Percentiles rank a stretch among this genome's conserved stretches.
Conservation (phyloP, 1,140 invertebrate genomes). For the Drosophila melanica region DNA sequence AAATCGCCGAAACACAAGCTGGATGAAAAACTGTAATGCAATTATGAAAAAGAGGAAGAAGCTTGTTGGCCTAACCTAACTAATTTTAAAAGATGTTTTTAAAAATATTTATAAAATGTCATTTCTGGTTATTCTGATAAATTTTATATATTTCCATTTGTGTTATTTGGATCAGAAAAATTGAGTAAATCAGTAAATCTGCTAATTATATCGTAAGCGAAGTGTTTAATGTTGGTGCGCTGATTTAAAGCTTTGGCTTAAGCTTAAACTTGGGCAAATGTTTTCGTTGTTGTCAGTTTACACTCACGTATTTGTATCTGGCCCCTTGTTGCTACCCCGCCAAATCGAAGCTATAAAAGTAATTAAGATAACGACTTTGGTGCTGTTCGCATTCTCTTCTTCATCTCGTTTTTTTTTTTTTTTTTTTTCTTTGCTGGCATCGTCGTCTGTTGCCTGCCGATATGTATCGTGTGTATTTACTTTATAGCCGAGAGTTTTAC, state of each 20-base stretch:
- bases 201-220: no score
- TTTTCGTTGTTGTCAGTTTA: constrained; percentile 23
- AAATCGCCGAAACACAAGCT: no score
- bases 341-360: constrained; percentile 81
- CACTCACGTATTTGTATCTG: constrained; percentile 20
- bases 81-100: no score
- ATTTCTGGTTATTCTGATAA: no score
- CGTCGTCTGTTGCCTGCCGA: constrained; percentile 36
- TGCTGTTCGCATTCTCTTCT: constrained; percentile 51
- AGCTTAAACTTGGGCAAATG: constrained; percentile 4
- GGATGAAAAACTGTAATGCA: no score
- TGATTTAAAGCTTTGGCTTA: constrained; percentile 31
- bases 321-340: constrained; percentile 11
- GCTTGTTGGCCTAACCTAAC: no score
- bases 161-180: background rate
- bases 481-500: constrained; percentile 77
- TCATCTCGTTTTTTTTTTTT: constrained; percentile 1
- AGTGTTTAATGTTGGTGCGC: background rate
- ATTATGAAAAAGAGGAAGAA: no score
- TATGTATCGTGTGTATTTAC: constrained; percentile 74
- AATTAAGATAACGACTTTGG: constrained; percentile 82
- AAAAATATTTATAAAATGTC: no score
- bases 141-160: no score
- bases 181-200: no score
- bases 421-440: background rate